phyloP scores from a whole-genome alignment of 2,888 invertebrate species.

The Tipula vernalis region DNA sequence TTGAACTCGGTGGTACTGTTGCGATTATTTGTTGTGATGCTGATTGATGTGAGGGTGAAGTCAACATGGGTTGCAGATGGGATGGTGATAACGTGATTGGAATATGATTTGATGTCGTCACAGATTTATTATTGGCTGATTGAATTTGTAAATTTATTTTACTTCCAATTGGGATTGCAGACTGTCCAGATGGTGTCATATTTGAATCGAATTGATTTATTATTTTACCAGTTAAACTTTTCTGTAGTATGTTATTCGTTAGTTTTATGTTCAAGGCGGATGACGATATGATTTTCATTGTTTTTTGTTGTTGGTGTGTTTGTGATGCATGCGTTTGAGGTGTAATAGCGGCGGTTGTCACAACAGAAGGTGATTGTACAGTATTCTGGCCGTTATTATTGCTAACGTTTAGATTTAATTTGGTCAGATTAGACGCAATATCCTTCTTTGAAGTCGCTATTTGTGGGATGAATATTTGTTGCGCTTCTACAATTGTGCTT shows the following conservation, averaged over 20 bases:
- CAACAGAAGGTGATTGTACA: not conserved
- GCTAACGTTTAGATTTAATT: constrained; percentile 21
- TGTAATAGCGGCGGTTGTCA: not conserved
- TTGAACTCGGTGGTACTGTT: not conserved
- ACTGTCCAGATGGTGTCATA: not conserved
- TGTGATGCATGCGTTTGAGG: not conserved
- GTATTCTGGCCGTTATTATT: not conserved
- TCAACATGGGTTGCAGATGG: not conserved
- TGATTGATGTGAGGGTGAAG: not conserved
- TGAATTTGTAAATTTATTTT: not conserved
- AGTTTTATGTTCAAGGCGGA: not conserved
- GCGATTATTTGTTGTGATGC: not conserved
- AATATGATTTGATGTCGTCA: not conserved
- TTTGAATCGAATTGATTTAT: not conserved
- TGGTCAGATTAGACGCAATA: constrained; percentile 26
- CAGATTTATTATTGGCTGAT: not conserved
- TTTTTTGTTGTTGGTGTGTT: not conserved
- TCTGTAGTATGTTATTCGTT: not conserved
- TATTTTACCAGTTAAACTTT: constrained; percentile 5
- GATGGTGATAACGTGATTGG: not conserved
- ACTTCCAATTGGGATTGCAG: not conserved
- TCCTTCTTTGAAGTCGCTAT: constrained; percentile 23
- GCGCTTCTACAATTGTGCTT: not conserved
- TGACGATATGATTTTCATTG: constrained; percentile 5
- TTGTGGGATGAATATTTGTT: constrained; percentile 14